phyloP scores from a whole-genome alignment of 2,888 invertebrate species.

The Lithophane socia region DNA sequence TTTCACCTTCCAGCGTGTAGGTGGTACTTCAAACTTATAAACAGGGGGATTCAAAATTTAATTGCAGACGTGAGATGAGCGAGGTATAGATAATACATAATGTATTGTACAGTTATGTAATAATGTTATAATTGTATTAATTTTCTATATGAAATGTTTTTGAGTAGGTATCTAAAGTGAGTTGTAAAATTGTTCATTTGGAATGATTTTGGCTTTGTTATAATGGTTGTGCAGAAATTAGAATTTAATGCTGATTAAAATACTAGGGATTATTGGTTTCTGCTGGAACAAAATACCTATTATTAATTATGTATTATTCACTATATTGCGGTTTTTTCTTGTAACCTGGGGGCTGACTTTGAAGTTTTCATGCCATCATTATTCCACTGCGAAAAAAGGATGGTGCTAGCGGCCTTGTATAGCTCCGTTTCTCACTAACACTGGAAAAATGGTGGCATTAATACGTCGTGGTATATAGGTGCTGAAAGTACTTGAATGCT shows the following conservation, averaged over 20 bases:
- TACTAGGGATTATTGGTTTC: neutral
- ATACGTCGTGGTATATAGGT: too few relatives aligned
- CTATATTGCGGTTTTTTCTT: neutral
- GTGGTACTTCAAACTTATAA: slow-evolving; percentile 80
- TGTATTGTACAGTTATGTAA: slow-evolving; percentile 60
- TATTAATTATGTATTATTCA: neutral
- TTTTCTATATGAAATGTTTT: slow-evolving; percentile 23
- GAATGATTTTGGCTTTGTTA: slow-evolving; percentile 22
- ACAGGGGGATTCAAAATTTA: slow-evolving; percentile 81
- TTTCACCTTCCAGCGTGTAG: slow-evolving; percentile 82
- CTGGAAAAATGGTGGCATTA: too few relatives aligned
- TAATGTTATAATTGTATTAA: slow-evolving; percentile 38
- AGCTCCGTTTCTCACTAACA: too few relatives aligned
- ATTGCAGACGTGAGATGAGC: slow-evolving; percentile 79
- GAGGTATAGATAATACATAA: slow-evolving; percentile 64
- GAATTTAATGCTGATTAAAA: neutral
- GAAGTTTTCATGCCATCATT: too few relatives aligned
- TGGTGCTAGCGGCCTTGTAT: too few relatives aligned
- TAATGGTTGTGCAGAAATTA: neutral
- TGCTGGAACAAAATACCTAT: neutral
- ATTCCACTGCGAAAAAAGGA: too few relatives aligned
- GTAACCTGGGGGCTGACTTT: too few relatives aligned
- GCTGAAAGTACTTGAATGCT: too few relatives aligned
- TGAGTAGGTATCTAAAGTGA: neutral
- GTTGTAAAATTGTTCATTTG: slow-evolving; percentile 45